Evolutionary conservation across 1,140 invertebrate species (phyloP).

Genomic region (Anastatus disparis): DNA sequence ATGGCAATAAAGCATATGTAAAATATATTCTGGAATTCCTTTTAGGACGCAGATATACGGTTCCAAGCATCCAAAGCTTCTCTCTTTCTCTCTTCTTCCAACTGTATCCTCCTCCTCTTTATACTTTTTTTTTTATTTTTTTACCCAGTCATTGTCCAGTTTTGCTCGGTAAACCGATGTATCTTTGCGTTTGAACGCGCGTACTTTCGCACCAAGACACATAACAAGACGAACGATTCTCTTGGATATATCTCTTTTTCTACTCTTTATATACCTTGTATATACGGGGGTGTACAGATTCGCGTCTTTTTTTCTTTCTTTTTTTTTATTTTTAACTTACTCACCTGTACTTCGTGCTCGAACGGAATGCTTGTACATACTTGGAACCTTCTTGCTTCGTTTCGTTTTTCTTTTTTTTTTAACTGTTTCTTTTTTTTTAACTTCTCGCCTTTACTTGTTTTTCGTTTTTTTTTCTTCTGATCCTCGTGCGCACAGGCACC

Average conservation of each 20-base stretch:
- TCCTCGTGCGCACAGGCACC: not conserved
- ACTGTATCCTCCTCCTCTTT: not conserved
- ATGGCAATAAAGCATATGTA: slow-evolving; percentile 68
- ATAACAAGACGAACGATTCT: slow-evolving; percentile 59
- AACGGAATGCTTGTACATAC: slow-evolving; percentile 43
- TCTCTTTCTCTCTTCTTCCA: slow-evolving; percentile 55
- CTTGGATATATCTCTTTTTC: slow-evolving; percentile 27
- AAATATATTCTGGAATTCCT: slow-evolving; percentile 69
- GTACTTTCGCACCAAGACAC: slow-evolving; percentile 20
- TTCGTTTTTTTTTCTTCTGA: slow-evolving; percentile 41
- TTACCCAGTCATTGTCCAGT: not conserved
- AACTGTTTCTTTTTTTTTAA: too few species aligned
- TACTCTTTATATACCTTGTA: slow-evolving; percentile 46
- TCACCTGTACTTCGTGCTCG: slow-evolving; percentile 31
- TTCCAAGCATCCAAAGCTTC: slow-evolving; percentile 51
- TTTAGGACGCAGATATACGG: slow-evolving; percentile 67
- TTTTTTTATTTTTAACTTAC: slow-evolving; percentile 36
- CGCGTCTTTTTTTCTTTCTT: slow-evolving; percentile 25
- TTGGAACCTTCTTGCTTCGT: not conserved
- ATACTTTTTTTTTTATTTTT: slow-evolving; percentile 2
- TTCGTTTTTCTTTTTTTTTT: too few species aligned
- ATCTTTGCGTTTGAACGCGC: slow-evolving; percentile 13
- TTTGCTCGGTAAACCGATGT: slow-evolving; percentile 15
- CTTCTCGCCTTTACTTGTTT: slow-evolving; percentile 44
- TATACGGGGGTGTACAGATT: slow-evolving; percentile 51